These are phyloP conservation scores for Heliornis fulica DNA, from an alignment of 2,113 vertebrate genomes.

Conservation along the genomic window DNA sequence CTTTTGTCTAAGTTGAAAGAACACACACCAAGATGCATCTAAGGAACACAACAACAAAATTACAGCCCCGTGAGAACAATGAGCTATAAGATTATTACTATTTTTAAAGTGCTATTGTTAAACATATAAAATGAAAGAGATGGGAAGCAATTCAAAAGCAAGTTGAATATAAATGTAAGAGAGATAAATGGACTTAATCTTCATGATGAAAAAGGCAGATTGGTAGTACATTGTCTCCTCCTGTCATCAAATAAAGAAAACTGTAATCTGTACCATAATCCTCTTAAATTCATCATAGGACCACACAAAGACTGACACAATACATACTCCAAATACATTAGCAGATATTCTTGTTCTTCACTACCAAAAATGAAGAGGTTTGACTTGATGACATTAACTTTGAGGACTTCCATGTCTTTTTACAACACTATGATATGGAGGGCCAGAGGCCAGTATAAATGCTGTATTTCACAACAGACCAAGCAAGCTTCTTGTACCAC, in stretches of 20 bases:
- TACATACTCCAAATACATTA: background rate
- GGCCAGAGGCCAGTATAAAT: background rate
- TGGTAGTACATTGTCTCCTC: background rate
- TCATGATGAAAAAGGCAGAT: background rate
- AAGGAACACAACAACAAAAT: background rate
- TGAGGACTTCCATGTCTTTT: background rate
- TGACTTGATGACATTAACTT: background rate
- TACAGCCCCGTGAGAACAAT: background rate
- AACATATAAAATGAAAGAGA: background rate
- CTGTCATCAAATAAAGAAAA: background rate
- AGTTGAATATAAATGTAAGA: background rate
- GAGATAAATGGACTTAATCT: conserved; percentile 4
- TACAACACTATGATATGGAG: background rate
- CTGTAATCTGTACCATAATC: conserved; percentile 15
- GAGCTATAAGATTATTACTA: background rate
- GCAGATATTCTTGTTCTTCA: background rate
- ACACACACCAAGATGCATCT: background rate
- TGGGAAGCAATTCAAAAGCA: background rate
- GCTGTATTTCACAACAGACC: background rate
- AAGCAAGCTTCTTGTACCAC: background rate
- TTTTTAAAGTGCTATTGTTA: conserved; percentile 32
- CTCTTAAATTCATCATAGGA: background rate
- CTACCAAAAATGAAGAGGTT: background rate
- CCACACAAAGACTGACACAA: background rate
- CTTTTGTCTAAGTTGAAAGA: background rate